Percentiles rank a stretch among this genome's conserved stretches.
Conservation (phyloP, 2,888 invertebrate genomes). For the Diploptera punctata region DNA sequence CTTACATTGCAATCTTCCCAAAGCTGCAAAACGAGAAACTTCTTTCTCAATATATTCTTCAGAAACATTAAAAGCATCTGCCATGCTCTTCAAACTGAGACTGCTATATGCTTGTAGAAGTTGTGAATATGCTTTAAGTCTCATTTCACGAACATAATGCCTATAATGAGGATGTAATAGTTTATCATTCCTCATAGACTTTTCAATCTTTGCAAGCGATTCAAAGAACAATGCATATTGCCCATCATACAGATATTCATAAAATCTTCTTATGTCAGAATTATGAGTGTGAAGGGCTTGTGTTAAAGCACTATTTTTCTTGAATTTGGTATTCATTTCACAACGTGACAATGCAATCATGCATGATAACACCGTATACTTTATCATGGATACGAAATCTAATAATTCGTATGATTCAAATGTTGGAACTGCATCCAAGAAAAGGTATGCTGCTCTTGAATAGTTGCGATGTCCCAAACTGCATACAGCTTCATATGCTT, state of each 20-base stretch:
- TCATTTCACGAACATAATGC: conserved; percentile 96
- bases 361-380: conserved; percentile 64
- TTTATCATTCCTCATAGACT: conserved; percentile 88
- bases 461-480: conserved; percentile 96
- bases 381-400: conserved; percentile 87
- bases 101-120: conserved; percentile 95
- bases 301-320: conserved; percentile 70
- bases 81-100: conserved; percentile 95
- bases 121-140: conserved; percentile 96
- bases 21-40: conserved; percentile 81
- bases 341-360: conserved; percentile 64
- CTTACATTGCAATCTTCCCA: conserved; percentile 94
- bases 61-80: conserved; percentile 94
- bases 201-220: conserved; percentile 75
- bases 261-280: conserved; percentile 68
- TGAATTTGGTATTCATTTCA: conserved; percentile 61
- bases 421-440: conserved; percentile 98
- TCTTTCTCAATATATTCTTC: conserved; percentile 91
- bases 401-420: conserved; percentile 99
- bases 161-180: conserved; percentile 94
- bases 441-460: conserved; percentile 90
- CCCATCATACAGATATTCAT: conserved; percentile 88
- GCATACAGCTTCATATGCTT: conserved; percentile 96
- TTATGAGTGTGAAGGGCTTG: conserved; percentile 75
- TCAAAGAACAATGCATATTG: conserved; percentile 91